Conservation (phyloP, 2,797 vertebrate genomes). For the Crax fasciolata region DNA sequence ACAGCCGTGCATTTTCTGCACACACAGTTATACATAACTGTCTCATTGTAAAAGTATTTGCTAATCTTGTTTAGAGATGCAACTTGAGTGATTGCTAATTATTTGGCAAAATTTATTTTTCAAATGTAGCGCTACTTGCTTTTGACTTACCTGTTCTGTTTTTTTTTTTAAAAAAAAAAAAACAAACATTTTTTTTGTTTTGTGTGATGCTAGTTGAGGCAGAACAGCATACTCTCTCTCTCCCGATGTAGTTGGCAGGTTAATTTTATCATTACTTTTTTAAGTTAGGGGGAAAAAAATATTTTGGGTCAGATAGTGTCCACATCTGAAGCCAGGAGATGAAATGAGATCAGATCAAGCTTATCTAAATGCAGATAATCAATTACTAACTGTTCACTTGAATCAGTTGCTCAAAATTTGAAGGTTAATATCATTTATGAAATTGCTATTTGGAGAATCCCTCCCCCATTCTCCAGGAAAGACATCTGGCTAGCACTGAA, state of each 20-base stretch:
- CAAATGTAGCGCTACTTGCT: not conserved
- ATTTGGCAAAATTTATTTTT: not conserved
- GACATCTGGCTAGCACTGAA: slow-evolving; percentile 70
- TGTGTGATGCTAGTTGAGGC: not conserved
- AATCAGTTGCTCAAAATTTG: not conserved
- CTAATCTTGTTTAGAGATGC: not conserved
- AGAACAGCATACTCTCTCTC: not conserved
- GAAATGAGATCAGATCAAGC: not conserved
- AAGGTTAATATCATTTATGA: slow-evolving; percentile 30
- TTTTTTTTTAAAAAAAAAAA: not conserved
- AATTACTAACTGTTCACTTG: not conserved
- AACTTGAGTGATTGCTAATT: not conserved
- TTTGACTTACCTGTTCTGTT: not conserved
- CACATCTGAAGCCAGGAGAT: not conserved
- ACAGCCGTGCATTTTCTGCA: not conserved
- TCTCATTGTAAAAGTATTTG: not conserved
- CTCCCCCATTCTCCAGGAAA: slow-evolving; percentile 39
- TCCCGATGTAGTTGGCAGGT: not conserved
- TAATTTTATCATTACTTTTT: slow-evolving; percentile 32
- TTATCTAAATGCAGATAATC: slow-evolving; percentile 18
- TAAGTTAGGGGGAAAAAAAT: not conserved
- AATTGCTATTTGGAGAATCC: not conserved
- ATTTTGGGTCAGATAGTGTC: not conserved
- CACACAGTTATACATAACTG: not conserved
- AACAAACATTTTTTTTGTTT: not conserved